Base-by-base conservation (phyloP, 2,113 vertebrate species). In the Corythornis vintsioides region DNA sequence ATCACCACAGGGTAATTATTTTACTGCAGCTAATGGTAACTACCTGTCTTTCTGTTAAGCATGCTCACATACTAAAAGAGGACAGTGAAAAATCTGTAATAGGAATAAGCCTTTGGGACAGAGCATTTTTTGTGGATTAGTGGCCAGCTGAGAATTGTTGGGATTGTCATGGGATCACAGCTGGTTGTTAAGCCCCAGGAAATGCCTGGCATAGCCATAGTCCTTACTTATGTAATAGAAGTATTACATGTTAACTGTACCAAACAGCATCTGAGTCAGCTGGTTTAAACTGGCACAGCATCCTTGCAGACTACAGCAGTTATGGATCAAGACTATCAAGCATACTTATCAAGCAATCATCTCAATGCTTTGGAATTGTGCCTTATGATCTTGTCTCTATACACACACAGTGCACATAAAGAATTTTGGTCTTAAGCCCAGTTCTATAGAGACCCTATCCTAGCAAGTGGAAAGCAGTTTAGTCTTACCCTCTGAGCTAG, bases 161-260 rank as follows among this genome's bases (percentile, higher is more conserved):
- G 76, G 59, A 93, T 72, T 92, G 93, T 94, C 70, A 86, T 45
- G 40, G 73, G 38, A 92, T 91, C 86, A 86, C 94, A 95, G 94
- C 61, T 96, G 93, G 75, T 89, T 89, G 48, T 71, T 96, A 93
- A 95, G 85, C 74, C 45, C 48, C 86, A 94, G 94, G 94, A 96
- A 96, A 96, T 93, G 66, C 86, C 55, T 90, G 86, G 83, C 90
- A 92, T 92, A 94, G 47, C 45, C 73, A 56, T n/a, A 53, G 79
- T 61, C 42, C 47, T 81, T 26, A 11, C 15, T 95, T 95, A 96
- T 3, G 13, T 82, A 92, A 93, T 25, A 86, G 55, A 75, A 86
- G 53, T 86, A 88, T 84, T 94, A 43, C 78, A 86, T 56, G 67
- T n/a, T 95, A 78, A 88, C 42, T 40, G 45, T 59, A 95, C 20